Evolutionary conservation across 2,113 vertebrate genomes (phyloP).

Genomic region (Thamnophis sirtalis): DNA sequence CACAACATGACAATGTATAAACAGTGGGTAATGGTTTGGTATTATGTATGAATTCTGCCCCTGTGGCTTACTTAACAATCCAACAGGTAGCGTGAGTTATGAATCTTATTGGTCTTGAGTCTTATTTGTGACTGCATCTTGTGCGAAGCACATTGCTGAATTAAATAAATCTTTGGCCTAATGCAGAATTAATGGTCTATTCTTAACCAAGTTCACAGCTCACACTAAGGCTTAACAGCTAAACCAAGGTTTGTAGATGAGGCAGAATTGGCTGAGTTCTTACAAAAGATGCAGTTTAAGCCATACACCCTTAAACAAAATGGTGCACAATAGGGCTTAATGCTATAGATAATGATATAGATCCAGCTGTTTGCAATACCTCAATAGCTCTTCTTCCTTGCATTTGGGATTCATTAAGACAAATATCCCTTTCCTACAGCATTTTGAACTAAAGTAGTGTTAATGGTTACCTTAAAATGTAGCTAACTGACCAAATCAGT

Average conservation of each 20-base stretch:
- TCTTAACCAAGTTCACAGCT: neutral
- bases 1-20: neutral
- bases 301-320: neutral
- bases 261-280: neutral
- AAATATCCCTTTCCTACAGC: neutral
- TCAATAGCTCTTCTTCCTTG: neutral
- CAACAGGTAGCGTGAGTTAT: neutral
- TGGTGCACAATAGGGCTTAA: neutral
- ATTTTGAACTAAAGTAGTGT: neutral
- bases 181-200: neutral
- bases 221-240: neutral
- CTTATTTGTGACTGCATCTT: neutral
- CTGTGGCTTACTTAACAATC: neutral
- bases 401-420: neutral
- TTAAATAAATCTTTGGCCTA: neutral
- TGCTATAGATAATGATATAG: neutral
- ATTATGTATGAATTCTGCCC: neutral
- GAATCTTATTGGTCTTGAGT: neutral
- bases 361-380: neutral
- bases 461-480: neutral
- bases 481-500: neutral
- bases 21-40: neutral
- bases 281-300: neutral
- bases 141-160: neutral
- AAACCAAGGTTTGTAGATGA: neutral